Evolutionary conservation across 2,113 vertebrate genomes (phyloP).

Genomic region (Alethe diademata): DNA sequence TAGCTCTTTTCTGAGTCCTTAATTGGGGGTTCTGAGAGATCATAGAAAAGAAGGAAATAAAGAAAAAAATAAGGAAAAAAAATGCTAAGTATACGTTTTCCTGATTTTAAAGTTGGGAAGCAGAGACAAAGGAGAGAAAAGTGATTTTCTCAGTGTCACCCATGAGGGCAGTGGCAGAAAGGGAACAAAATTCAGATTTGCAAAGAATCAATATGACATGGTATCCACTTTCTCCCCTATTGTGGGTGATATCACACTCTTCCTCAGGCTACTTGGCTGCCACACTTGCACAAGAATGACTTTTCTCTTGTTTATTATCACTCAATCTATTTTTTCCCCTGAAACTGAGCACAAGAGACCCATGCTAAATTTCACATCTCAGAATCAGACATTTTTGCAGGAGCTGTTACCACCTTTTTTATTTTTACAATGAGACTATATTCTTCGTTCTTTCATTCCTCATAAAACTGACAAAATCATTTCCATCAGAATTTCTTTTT

Average conservation of each 20-base stretch:
- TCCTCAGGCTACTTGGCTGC: slow-evolving; percentile 17
- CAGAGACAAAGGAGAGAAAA: background rate
- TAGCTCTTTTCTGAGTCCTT: background rate
- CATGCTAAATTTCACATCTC: slow-evolving; percentile 21
- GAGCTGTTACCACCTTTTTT: background rate
- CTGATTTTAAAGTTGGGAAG: background rate
- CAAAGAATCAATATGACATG: background rate
- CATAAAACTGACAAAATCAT: background rate
- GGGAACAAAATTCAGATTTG: background rate
- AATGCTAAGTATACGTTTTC: background rate
- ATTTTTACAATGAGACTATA: background rate
- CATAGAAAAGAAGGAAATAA: background rate
- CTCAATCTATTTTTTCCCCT: slow-evolving; percentile 3
- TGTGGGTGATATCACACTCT: background rate
- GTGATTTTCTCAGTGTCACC: background rate
- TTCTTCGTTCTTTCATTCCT: background rate
- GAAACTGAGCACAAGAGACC: background rate
- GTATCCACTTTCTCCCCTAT: background rate
- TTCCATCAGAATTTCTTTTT: slow-evolving; percentile 11
- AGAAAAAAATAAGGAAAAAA: background rate
- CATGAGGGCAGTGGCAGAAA: background rate
- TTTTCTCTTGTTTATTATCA: slow-evolving; percentile 15
- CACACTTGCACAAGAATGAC: background rate
- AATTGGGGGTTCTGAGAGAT: background rate
- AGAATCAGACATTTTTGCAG: slow-evolving; percentile 29